Percentiles rank a stretch among this genome's conserved stretches.
phyloP scores from a whole-genome alignment of 1,140 invertebrate species.

The Sinonovacula constricta region DNA sequence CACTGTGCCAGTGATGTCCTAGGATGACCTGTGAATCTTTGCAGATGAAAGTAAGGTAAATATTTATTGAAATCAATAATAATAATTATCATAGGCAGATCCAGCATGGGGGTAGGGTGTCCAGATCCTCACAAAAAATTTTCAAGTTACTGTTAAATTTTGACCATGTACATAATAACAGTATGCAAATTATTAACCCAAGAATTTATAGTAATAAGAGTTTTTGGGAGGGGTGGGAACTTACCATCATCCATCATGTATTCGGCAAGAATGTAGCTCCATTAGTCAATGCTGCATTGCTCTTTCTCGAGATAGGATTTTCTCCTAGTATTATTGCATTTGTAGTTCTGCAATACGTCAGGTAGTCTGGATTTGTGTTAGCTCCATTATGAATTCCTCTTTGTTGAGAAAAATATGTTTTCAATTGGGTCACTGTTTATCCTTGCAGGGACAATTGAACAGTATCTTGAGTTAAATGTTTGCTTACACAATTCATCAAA shows the following conservation, averaged over 20 bases:
- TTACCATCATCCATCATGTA: background rate
- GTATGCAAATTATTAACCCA: background rate
- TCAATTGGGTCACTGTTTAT: constrained; percentile 32
- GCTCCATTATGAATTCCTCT: constrained; percentile 36
- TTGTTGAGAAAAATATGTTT: constrained; percentile 35
- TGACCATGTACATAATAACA: background rate
- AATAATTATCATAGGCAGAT: too few relatives aligned
- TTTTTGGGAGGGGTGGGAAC: constrained; percentile 11
- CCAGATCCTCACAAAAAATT: background rate
- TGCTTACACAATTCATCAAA: constrained; percentile 1
- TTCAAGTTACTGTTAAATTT: constrained; percentile 4
- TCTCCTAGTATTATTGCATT: constrained; percentile 46
- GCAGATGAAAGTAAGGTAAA: too few relatives aligned
- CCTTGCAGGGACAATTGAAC: background rate
- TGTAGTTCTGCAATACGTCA: constrained; percentile 11
- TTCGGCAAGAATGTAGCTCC: background rate
- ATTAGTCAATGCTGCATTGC: constrained; percentile 19
- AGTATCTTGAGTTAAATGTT: background rate
- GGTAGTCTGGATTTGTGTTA: constrained; percentile 45
- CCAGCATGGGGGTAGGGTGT: too few relatives aligned
- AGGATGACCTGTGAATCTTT: too few relatives aligned
- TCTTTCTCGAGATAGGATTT: constrained; percentile 30
- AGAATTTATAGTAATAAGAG: too few relatives aligned
- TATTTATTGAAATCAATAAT: too few relatives aligned
- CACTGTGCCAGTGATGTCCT: constrained; percentile 6